Base-by-base conservation (phyloP, 2,113 vertebrate genomes). In the Dasyprocta punctata region DNA sequence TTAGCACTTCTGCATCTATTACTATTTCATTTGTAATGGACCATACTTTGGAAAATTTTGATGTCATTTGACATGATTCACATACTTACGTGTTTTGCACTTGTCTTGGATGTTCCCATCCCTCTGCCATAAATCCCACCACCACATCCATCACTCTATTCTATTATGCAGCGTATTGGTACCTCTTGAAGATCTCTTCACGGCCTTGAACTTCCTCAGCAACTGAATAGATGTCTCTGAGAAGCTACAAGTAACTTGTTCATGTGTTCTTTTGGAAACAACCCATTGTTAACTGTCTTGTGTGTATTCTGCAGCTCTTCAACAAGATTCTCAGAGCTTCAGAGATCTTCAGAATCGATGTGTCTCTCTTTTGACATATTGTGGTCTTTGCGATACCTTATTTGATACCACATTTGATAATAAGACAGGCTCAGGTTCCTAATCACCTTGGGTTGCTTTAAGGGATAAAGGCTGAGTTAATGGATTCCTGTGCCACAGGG, bases 351-450 rank as follows among this genome's bases (percentile, higher is more conserved):
- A n/a, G 30, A 83, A 71, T 86, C 84, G 67, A n/a, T 80, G 38
- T 78, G 47, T 87, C 67, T 94, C 83, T 89, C 61, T 89, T 95
- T 94, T 82, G 92, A 77, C 2, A 22, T 36, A 5, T 0, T 92
- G 16, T 90, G 38, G 36, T 97, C 60, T 95, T 93, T 6, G 75
- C 38, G 16, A 3, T 90, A 60, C 89, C 93, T 95, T 83, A 52
- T 94, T 86, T 75, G 77, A 49, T 80, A 33, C 89, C 88, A 65
- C 14, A 20, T 95, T 97, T 96, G 87, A 83, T 81, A 52, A 91
- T 17, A 92, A 88, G 38, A 83, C 54, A 69, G 26, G 7, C 60
- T 78, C 26, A 0, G 30, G 47, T 44, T 92, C 67, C 83, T 69
- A 20, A 60, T 88, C 49, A 73, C 90, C 80, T 94, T 83, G 12